Evolutionary conservation across 2,797 vertebrate genomes (phyloP).

Genomic region (Darevskia mixta): DNA sequence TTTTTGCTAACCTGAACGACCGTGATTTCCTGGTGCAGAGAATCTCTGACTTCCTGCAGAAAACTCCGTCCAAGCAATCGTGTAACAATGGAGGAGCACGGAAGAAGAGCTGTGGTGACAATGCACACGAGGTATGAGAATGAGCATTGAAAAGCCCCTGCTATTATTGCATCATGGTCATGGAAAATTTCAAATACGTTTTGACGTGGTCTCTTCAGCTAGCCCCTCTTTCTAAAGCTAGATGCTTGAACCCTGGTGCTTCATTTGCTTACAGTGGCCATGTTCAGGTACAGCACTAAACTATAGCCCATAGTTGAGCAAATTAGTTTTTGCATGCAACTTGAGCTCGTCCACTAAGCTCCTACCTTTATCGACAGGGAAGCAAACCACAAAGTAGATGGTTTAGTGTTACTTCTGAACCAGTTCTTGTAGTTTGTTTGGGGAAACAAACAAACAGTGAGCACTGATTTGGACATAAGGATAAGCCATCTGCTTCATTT

Average conservation of each 20-base stretch:
- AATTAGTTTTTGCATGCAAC: neutral
- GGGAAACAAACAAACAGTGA: too few relatives aligned
- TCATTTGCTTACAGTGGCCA: neutral
- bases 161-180: neutral
- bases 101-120: slow-evolving; percentile 73
- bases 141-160: neutral
- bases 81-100: slow-evolving; percentile 45
- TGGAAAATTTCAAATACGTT: neutral
- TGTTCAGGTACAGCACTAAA: neutral
- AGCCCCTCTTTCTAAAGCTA: neutral
- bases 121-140: slow-evolving; percentile 60
- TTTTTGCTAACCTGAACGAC: slow-evolving; percentile 97
- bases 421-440: too few relatives aligned
- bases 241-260: slow-evolving; percentile 20
- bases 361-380: neutral
- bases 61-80: slow-evolving; percentile 85
- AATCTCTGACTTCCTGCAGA: slow-evolving; percentile 97
- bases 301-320: neutral
- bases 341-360: neutral
- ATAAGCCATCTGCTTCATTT: neutral
- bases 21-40: slow-evolving; percentile 95
- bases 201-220: slow-evolving; percentile 4
- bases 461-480: neutral
- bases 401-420: neutral
- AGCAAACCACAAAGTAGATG: neutral